Evolutionary conservation across 2,888 invertebrate species (phyloP).

Genomic region (Ceraclea dissimilis): DNA sequence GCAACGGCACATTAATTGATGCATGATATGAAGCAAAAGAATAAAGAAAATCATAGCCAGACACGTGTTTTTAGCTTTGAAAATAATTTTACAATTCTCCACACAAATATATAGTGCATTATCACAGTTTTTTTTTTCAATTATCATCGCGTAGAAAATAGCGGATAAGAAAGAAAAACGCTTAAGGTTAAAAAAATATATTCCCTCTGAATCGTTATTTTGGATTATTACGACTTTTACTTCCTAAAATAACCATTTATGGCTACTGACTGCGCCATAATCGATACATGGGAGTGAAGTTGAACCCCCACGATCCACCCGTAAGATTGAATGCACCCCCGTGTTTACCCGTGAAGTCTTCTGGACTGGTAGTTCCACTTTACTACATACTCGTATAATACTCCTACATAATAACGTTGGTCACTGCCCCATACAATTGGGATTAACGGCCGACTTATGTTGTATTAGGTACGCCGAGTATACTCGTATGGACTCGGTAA

Average conservation of each 20-base stretch:
- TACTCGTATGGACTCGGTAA: too few species aligned
- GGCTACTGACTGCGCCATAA: constrained; percentile 15
- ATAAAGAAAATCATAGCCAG: too few species aligned
- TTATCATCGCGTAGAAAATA: too few species aligned
- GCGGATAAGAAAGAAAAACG: background rate
- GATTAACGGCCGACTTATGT: constrained; percentile 7
- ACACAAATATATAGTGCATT: too few species aligned
- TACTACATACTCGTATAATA: too few species aligned
- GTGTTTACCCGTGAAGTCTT: constrained; percentile 21
- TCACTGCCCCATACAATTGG: background rate
- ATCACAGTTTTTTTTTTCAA: too few species aligned
- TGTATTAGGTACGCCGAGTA: too few species aligned
- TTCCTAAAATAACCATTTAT: constrained; percentile 24
- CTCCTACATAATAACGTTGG: background rate
- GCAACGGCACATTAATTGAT: too few species aligned
- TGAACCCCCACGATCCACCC: constrained; percentile 1
- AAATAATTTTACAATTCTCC: too few species aligned
- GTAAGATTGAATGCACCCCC: constrained; percentile 25
- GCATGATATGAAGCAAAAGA: too few species aligned
- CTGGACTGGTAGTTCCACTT: background rate
- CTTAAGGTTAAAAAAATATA: constrained; percentile 5
- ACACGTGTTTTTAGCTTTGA: too few species aligned
- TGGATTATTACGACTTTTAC: constrained; percentile 17
- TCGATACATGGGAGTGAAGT: constrained; percentile 11
- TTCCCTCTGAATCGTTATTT: constrained; percentile 8